These are phyloP conservation scores for Spea bombifrons DNA, from an alignment of 2,113 vertebrate species.

Conservation along the genomic window DNA sequence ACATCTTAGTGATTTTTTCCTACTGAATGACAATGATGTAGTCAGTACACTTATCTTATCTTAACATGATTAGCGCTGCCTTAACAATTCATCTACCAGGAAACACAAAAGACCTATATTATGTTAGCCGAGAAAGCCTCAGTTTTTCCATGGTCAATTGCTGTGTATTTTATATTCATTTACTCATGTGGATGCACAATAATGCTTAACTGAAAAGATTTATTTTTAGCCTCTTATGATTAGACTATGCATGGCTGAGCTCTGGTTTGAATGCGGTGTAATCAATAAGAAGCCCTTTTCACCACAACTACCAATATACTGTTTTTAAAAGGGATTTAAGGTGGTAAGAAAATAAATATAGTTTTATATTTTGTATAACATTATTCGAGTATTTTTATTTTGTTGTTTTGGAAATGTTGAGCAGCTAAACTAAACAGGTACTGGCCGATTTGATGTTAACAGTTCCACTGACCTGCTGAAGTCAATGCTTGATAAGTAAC, in stretches of 20 bases:
- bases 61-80: neutral
- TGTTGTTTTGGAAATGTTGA: no score
- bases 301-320: no score
- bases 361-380: no score
- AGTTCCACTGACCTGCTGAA: no score
- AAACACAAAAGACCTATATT: neutral
- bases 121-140: neutral
- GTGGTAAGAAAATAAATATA: no score
- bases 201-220: neutral
- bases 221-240: conserved; percentile 7
- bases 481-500: no score
- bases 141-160: neutral
- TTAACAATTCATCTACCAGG: neutral
- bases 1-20: no score
- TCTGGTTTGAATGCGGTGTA: conserved; percentile 3
- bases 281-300: neutral
- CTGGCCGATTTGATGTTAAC: no score
- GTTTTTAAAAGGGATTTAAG: no score
- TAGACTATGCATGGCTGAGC: conserved; percentile 6
- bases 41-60: neutral
- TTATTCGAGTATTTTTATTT: no score
- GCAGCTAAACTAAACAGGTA: no score
- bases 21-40: no score
- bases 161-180: neutral
- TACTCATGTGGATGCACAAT: conserved; percentile 11